Conservation (phyloP, 2,888 invertebrate genomes). For the Pandemis heparana region DNA sequence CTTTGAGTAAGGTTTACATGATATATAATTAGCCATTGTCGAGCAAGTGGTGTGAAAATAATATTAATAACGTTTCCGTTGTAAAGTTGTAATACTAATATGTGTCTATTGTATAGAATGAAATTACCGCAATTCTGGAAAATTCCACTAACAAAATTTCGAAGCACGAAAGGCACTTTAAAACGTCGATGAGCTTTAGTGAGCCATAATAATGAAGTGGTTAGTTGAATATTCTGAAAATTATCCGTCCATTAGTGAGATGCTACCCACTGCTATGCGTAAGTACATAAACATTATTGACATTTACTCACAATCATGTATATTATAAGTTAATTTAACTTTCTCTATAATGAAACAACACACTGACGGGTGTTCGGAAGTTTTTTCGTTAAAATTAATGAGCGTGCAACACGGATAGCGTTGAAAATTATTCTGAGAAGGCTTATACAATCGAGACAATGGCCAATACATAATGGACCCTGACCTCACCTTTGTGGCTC, state of each 20-base stretch:
- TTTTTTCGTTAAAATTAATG: conserved; percentile 27
- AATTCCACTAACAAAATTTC: neutral
- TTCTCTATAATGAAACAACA: neutral
- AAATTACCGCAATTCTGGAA: neutral
- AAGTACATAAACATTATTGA: neutral
- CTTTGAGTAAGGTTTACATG: too few relatives aligned
- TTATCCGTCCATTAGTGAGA: neutral
- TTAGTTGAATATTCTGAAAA: neutral
- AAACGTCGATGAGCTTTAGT: neutral
- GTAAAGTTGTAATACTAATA: neutral
- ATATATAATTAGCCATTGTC: too few relatives aligned
- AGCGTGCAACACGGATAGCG: conserved; percentile 28
- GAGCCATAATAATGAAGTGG: neutral
- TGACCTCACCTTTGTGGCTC: conserved; percentile 31
- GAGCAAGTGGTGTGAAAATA: too few relatives aligned
- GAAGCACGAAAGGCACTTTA: neutral
- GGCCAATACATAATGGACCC: conserved; percentile 35
- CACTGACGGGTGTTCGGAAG: neutral
- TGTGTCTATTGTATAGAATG: neutral
- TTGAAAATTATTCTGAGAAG: conserved; percentile 33
- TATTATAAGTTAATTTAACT: neutral
- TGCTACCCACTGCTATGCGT: neutral
- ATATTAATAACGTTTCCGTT: too few relatives aligned
- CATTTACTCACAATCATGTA: neutral
- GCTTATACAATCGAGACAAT: conserved; percentile 39